phyloP scores from a whole-genome alignment of 2,888 invertebrate species.

The Coenonympha glycerion region DNA sequence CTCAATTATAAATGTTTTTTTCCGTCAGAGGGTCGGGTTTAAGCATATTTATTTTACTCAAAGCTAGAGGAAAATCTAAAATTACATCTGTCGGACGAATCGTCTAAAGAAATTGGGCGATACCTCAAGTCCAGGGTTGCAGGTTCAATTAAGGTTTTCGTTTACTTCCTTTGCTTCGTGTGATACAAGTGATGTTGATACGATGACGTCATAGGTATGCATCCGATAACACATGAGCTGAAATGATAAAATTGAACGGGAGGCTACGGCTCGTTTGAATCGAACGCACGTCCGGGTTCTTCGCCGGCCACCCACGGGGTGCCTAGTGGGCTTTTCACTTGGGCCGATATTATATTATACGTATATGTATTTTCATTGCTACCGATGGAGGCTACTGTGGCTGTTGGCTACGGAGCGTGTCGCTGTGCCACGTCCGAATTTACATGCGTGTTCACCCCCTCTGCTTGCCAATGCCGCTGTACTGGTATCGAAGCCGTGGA shows the following conservation, averaged over 20 bases:
- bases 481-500: constrained; percentile 4
- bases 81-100: constrained; percentile 59
- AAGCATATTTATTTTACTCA: constrained; percentile 72
- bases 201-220: constrained; percentile 31
- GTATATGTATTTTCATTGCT: constrained; percentile 72
- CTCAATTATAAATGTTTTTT: constrained; percentile 72
- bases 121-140: background rate
- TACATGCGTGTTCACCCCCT: constrained; percentile 52
- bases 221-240: constrained; percentile 26
- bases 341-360: too few relatives aligned
- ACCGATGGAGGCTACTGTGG: constrained; percentile 64
- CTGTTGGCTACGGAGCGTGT: constrained; percentile 54
- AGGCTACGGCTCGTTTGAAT: constrained; percentile 68
- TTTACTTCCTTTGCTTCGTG: too few relatives aligned
- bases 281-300: constrained; percentile 71
- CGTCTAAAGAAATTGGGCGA: constrained; percentile 20
- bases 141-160: background rate
- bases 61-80: constrained; percentile 57
- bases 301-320: constrained; percentile 47
- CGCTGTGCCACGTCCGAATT: constrained; percentile 49
- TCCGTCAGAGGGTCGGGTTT: constrained; percentile 66
- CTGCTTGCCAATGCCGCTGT: constrained; percentile 28
- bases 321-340: constrained; percentile 75
- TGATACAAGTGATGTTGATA: too few relatives aligned
- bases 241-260: constrained; percentile 48